phyloP scores from a whole-genome alignment of 2,113 vertebrate genomes.

The Bubo blakistoni region DNA sequence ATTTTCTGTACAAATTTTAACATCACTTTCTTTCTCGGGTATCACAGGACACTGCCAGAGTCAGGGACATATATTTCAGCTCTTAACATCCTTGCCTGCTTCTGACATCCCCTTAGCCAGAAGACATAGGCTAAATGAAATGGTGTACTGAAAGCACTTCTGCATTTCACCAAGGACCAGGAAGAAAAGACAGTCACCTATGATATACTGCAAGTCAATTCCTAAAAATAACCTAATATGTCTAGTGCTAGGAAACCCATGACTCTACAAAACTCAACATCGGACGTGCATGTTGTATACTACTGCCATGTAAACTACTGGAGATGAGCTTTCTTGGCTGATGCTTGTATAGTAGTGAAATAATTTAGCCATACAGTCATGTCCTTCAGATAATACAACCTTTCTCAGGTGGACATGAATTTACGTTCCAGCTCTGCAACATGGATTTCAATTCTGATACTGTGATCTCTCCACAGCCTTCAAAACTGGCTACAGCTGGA shows the following conservation, averaged over 20 bases:
- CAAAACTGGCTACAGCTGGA: neutral
- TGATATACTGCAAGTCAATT: neutral
- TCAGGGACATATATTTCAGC: neutral
- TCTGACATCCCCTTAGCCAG: neutral
- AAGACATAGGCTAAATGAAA: neutral
- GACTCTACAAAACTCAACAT: neutral
- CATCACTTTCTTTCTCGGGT: neutral
- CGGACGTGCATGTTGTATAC: fast-evolving
- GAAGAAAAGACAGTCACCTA: neutral
- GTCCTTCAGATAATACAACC: neutral
- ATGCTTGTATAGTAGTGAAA: neutral
- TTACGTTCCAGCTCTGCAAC: neutral
- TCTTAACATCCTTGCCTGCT: neutral
- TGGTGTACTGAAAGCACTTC: neutral
- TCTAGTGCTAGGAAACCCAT: neutral
- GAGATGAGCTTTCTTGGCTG: neutral
- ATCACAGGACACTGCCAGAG: neutral
- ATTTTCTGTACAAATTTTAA: neutral
- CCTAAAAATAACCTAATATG: neutral
- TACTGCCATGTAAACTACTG: neutral
- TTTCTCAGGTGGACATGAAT: neutral
- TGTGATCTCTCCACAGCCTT: neutral
- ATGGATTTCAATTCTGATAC: neutral
- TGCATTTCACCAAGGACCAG: neutral
- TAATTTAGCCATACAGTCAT: neutral